phyloP scores from a whole-genome alignment of 2,113 vertebrate genomes.

The Formicarius rufipectus region DNA sequence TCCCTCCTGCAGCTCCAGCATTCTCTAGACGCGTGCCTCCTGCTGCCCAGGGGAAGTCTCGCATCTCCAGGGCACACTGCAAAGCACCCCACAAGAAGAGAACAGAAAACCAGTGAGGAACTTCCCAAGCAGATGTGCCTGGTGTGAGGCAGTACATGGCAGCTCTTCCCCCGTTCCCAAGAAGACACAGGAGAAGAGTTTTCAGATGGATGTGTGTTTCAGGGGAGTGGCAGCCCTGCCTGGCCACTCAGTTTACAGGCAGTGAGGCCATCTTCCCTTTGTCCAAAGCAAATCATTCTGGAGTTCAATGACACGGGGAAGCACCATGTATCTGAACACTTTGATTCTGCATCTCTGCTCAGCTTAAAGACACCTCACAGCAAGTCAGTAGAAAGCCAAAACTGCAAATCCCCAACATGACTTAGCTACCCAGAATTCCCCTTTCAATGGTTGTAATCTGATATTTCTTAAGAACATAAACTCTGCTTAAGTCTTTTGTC shows the following conservation, averaged over 20 bases:
- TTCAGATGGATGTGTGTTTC: background rate
- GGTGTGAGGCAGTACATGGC: background rate
- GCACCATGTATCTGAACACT: background rate
- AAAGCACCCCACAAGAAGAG: background rate
- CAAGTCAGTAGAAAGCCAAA: background rate
- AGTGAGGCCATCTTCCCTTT: background rate
- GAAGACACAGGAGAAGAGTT: background rate
- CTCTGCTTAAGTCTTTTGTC: background rate
- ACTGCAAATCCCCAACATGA: background rate
- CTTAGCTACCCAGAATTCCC: background rate
- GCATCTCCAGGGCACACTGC: slow-evolving; percentile 87
- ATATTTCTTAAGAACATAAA: slow-evolving; percentile 24
- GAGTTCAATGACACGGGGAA: background rate
- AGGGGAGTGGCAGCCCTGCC: background rate
- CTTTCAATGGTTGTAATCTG: background rate
- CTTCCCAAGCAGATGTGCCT: background rate
- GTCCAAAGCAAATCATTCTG: background rate
- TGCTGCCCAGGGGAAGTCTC: slow-evolving; percentile 83
- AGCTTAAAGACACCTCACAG: background rate
- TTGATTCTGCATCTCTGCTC: background rate
- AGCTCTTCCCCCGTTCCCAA: background rate
- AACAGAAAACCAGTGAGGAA: slow-evolving; percentile 22
- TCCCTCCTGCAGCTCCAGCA: slow-evolving; percentile 87
- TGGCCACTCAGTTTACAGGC: background rate
- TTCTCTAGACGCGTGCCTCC: slow-evolving; percentile 83